Evolutionary conservation across 2,888 invertebrate genomes (phyloP), one percentile per base, ranked within the genome.

Genomic region (Neria commutata): DNA sequence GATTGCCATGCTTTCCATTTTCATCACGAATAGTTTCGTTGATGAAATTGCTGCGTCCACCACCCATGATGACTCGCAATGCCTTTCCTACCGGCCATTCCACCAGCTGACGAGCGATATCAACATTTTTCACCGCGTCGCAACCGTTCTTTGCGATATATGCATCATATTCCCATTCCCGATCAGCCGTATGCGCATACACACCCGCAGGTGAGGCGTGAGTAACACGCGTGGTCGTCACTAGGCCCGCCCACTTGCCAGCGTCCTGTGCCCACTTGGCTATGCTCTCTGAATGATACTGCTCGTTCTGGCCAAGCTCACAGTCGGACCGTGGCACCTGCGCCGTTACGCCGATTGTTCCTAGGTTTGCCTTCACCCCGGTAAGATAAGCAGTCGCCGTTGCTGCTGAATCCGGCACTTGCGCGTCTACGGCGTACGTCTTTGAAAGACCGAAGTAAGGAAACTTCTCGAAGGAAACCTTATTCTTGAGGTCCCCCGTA

Each of bases 351-450:
- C 93, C 93, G 24, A 92, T 83, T 0, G 90, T 88, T n/a, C 87
- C 87, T 66, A 67, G 85, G 75, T 91, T 92, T 11, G 86, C 88
- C 81, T 93, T 92, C 0, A 91, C 88, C 0, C 92, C 92, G 2
- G 86, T 83, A 16, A 91, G 80, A 73, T 90, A 91, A 0, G 92
- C 92, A 0, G 92, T 92, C 0, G 89, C 89, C 4, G 91, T 88
- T 69, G 89, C 90, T 0, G 92, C 92, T 0, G 92, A 92, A 73
- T 93, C 93, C 0, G 92, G 87, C 0, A 91, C 91, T 80, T 91
- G 89, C 37, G 83, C 83, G 69, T 91, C 86, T 0, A 90, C 86
- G 73, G 90, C 90, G 75, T 90, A 91, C 0, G 91, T 90, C 87
- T 90, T 74, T 14, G 75, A 69, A 10, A 76, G 63, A 1, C 76